Evolutionary conservation across 2,113 vertebrate genomes (phyloP), one percentile per base, ranked within the genome.

Genomic region (Leucopsar rothschildi): DNA sequence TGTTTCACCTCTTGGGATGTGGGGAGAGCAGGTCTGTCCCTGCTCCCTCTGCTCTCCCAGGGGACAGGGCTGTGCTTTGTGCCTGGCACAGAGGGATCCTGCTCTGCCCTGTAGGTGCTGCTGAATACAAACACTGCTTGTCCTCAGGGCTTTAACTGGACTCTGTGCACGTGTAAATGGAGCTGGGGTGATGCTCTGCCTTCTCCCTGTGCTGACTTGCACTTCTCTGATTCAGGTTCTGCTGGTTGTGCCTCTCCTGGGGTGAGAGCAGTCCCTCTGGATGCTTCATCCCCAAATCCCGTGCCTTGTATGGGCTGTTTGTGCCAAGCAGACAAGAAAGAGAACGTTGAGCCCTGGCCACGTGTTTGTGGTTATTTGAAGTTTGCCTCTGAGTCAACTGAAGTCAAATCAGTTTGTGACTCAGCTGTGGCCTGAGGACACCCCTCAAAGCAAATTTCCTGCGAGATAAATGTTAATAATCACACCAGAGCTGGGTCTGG

Each of bases 281-380:
- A 15, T 63, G 50, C 50, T 55, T 33, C 4, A 39, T n/a, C 73
- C 77, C 15, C 1, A 59, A 35, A 73, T 68, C 11, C 39, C 35
- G 45, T 0, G 16, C 27, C 1, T 23, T 35, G 66, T 3, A 3
- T 0, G 0, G 39, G 66, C 4, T 8, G 2, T 42, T 63, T 77
- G 45, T 63, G 86, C 65, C 56, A 50, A 52, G 81, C 45, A 68
- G 52, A 23, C 10, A 17, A 52, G 70, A 53, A 39, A 21, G 50
- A 53, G 70, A 49, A 15, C 29, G 33, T 19, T 63, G 56, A 73
- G 60, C 10, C 0, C 33, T 19, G 37, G 37, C 79, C 76, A 22
- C 9, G 4, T 28, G 59, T 23, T 56, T 13, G 6, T 47, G 69
- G 55, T 70, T 65, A 6, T 17, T 17, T 0, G 1, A 28, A 35